phyloP scores from a whole-genome alignment of 2,113 vertebrate genomes.

The Pholis gunnellus region DNA sequence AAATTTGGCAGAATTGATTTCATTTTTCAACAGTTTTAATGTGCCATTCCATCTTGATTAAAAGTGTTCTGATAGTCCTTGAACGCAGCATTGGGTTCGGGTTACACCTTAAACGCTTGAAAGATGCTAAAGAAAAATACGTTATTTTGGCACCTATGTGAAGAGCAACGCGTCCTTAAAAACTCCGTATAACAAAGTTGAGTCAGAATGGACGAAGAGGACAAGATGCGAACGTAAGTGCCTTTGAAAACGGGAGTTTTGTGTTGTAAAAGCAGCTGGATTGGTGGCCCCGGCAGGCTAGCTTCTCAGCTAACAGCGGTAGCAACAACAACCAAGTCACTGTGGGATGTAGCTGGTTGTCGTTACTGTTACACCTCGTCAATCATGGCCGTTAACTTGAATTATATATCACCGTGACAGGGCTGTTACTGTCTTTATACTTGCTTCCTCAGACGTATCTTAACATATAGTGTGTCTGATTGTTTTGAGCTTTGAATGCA shows the following conservation, averaged over 20 bases:
- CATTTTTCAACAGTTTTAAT: background rate
- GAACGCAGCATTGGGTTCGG: conserved; percentile 59
- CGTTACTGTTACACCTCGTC: background rate
- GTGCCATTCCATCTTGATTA: fast-evolving
- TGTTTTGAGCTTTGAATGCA: background rate
- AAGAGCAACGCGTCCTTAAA: conserved; percentile 18
- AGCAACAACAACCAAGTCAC: conserved; percentile 32
- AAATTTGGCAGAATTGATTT: background rate
- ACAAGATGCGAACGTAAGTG: conserved; percentile 64
- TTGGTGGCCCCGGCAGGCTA: conserved; percentile 45
- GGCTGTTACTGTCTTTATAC: too few species aligned
- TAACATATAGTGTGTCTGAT: background rate
- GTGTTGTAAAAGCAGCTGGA: conserved; percentile 23
- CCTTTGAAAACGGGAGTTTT: background rate
- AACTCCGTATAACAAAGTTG: background rate
- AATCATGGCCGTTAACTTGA: conserved; percentile 6
- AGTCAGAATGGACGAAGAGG: conserved; percentile 59
- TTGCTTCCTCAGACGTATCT: background rate
- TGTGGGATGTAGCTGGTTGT: conserved; percentile 2
- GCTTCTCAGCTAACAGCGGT: conserved; percentile 61
- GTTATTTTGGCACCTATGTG: conserved; percentile 39
- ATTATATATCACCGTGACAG: background rate
- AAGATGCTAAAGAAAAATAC: conserved; percentile 64
- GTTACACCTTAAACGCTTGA: conserved; percentile 46
- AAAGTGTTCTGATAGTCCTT: background rate